Evolutionary conservation across 1,140 invertebrate genomes (phyloP).

Genomic region (Homalodisca vitripennis): DNA sequence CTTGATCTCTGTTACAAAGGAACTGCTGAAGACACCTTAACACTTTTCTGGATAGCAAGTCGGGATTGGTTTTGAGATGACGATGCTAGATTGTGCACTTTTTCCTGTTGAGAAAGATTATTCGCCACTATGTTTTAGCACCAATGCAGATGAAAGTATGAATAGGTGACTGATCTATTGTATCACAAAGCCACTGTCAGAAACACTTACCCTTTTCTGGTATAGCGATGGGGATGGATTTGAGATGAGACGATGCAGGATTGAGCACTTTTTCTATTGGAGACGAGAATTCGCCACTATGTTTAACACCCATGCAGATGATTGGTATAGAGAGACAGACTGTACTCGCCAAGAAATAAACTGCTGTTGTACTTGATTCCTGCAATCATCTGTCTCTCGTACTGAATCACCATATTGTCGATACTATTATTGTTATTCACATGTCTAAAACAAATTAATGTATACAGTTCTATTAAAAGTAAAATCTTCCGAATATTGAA

Average conservation of each 20-base stretch:
- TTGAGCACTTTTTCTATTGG: not conserved
- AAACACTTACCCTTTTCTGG: constrained; percentile 1
- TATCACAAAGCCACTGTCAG: not conserved
- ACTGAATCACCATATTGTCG: not conserved
- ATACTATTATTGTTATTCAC: not conserved
- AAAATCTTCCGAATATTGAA: not conserved
- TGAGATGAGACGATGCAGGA: not conserved
- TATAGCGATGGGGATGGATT: not conserved
- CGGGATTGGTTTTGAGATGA: not conserved
- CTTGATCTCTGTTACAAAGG: not conserved
- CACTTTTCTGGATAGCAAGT: not conserved
- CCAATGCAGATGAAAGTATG: not conserved
- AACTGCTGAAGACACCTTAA: not conserved
- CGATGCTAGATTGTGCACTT: not conserved
- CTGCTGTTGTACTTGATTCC: not conserved
- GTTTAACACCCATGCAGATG: not conserved
- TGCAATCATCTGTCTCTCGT: constrained; percentile 3
- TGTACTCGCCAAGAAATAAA: not conserved
- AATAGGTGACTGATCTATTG: not conserved
- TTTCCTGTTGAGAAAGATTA: not conserved
- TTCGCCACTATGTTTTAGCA: not conserved
- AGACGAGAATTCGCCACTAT: not conserved
- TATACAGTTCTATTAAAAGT: not conserved
- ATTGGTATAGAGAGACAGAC: not conserved
- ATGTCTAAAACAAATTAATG: not conserved